Conservation (phyloP, 1,140 invertebrate genomes). For the Holotrichia oblita region DNA sequence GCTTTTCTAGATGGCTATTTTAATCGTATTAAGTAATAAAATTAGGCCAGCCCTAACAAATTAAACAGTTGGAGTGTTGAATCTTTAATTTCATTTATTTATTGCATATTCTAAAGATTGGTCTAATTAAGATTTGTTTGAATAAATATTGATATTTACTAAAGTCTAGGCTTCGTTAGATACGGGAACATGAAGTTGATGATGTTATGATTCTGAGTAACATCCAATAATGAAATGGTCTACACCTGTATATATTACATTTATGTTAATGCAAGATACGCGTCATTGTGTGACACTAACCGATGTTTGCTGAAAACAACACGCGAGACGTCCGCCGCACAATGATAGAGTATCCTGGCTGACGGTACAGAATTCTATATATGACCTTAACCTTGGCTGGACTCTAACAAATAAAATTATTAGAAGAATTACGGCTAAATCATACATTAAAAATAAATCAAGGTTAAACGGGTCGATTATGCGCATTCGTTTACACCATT, state of each 20-base stretch:
- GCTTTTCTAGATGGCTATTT: too few relatives aligned
- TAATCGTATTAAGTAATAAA: too few relatives aligned
- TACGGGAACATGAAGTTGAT: too few relatives aligned
- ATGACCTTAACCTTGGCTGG: constrained; percentile 11
- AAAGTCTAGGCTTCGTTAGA: too few relatives aligned
- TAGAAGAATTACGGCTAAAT: constrained; percentile 18
- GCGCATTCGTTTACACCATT: neutral
- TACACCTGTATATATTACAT: neutral
- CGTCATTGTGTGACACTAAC: neutral
- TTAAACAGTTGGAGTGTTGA: too few relatives aligned
- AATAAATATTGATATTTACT: too few relatives aligned
- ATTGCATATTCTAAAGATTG: too few relatives aligned
- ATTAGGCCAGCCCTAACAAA: too few relatives aligned
- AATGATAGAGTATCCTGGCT: constrained; percentile 4
- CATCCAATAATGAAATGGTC: neutral
- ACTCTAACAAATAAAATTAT: constrained; percentile 18
- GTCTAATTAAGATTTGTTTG: too few relatives aligned
- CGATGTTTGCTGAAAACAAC: constrained; percentile 12
- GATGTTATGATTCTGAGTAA: too few relatives aligned
- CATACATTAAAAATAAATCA: constrained; percentile 21
- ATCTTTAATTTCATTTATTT: too few relatives aligned
- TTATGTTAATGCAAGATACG: neutral
- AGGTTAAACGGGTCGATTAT: constrained; percentile 7
- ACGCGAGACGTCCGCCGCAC: neutral
- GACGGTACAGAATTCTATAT: constrained; percentile 16